Evolutionary conservation across 2,797 vertebrate genomes (phyloP).

Genomic region (Stomatorhinus walkeri): DNA sequence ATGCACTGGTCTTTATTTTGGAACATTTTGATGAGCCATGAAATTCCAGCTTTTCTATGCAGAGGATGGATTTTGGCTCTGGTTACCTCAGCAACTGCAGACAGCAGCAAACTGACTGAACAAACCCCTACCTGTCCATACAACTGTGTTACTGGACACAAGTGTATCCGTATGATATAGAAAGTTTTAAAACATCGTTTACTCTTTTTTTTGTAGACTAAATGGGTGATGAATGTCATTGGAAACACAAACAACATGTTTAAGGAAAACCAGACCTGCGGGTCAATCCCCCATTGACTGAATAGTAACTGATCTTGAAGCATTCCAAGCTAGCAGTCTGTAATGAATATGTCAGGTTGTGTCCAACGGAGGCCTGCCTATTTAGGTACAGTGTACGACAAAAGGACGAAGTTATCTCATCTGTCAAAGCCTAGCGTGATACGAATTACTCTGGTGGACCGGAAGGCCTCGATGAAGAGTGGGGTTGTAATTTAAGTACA

Average conservation of each 20-base stretch:
- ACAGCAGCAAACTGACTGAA: not conserved
- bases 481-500: not conserved
- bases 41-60: conserved; percentile 14
- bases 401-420: not conserved
- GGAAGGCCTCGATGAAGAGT: not conserved
- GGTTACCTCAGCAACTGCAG: not conserved
- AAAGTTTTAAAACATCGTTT: not conserved
- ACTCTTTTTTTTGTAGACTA: not conserved
- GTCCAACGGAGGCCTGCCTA: not conserved
- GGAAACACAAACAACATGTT: not conserved
- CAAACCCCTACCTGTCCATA: not conserved
- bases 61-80: not conserved
- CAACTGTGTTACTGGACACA: not conserved
- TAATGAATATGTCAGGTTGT: not conserved
- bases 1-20: conserved; percentile 8
- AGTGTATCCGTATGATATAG: not conserved
- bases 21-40: not conserved
- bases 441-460: not conserved
- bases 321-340: conserved; percentile 20
- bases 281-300: conserved; percentile 22
- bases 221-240: not conserved
- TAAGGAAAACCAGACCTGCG: conserved; percentile 1
- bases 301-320: conserved; percentile 28
- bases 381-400: not conserved
- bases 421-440: not conserved